Conservation (phyloP, 2,888 invertebrate species). For the Dryomyza anilis region DNA sequence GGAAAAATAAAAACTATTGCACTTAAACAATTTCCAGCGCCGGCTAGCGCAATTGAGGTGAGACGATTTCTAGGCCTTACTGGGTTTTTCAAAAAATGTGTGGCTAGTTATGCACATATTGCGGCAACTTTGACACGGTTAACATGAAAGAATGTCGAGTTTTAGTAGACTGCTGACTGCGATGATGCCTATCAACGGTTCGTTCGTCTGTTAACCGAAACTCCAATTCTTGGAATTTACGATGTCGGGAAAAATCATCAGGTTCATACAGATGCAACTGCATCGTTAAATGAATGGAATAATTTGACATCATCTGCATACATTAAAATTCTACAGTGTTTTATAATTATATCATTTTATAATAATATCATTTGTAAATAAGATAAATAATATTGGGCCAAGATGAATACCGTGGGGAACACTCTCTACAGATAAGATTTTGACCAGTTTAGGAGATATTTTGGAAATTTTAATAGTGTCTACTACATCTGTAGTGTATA, state of each 20-base stretch:
- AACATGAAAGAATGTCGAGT: constrained; percentile 37
- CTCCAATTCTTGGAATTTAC: constrained; percentile 27
- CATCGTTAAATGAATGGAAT: too few species aligned
- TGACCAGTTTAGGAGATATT: constrained; percentile 48
- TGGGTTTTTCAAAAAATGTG: not conserved
- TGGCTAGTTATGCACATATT: not conserved
- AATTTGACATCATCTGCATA: too few species aligned
- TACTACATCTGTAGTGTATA: too few species aligned
- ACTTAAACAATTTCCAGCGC: not conserved
- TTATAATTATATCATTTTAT: too few species aligned
- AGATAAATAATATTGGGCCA: too few species aligned
- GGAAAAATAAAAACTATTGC: constrained; percentile 23
- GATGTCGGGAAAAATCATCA: constrained; percentile 28
- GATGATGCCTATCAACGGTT: not conserved
- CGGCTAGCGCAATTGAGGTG: not conserved
- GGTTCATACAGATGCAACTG: constrained; percentile 40
- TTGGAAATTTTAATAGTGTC: too few species aligned
- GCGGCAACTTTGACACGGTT: not conserved
- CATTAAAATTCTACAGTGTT: too few species aligned
- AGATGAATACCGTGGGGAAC: too few species aligned
- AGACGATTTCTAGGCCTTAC: constrained; percentile 1
- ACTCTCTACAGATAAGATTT: not conserved
- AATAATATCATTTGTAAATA: too few species aligned
- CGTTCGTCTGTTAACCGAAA: not conserved
- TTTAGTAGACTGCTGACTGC: constrained; percentile 32